Conservation (phyloP, 1,140 invertebrate genomes). For the Eupristina koningsbergeri region DNA sequence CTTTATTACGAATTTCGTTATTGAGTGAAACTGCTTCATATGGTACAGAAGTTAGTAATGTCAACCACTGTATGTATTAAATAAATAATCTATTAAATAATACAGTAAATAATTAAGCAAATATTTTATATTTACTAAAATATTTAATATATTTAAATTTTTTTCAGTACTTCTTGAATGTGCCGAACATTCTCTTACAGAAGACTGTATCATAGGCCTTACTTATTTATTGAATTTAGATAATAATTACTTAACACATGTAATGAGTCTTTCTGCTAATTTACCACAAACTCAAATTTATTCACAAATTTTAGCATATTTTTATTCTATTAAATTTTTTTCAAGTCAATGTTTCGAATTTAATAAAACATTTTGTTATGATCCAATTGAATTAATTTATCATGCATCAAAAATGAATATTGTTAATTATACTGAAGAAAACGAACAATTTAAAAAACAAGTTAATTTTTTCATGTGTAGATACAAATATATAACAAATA, state of each 20-base stretch:
- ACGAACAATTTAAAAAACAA: conserved; percentile 51
- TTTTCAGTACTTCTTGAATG: conserved; percentile 68
- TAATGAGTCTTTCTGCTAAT: conserved; percentile 60
- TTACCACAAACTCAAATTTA: conserved; percentile 61
- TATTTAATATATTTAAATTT: conserved; percentile 43
- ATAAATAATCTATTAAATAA: conserved; percentile 7
- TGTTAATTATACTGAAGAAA: conserved; percentile 52
- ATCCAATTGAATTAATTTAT: conserved; percentile 62
- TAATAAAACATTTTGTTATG: conserved; percentile 58
- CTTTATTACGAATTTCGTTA: conserved; percentile 67
- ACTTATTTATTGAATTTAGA: conserved; percentile 66
- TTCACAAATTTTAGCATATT: conserved; percentile 65
- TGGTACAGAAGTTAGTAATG: conserved; percentile 65
- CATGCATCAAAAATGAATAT: conserved; percentile 52
- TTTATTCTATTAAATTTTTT: conserved; percentile 63
- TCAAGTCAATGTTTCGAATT: conserved; percentile 55
- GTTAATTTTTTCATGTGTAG: conserved; percentile 32
- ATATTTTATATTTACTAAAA: conserved; percentile 25
- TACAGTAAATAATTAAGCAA: no score
- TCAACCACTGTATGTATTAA: conserved; percentile 65
- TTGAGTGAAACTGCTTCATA: conserved; percentile 68
- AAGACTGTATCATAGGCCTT: conserved; percentile 69
- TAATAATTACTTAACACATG: conserved; percentile 51
- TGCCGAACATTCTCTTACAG: conserved; percentile 62
- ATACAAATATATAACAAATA: neutral